Percentiles rank a stretch among this genome's conserved stretches.
phyloP scores from a whole-genome alignment of 2,113 vertebrate genomes.

The Grammomys dolichurus region DNA sequence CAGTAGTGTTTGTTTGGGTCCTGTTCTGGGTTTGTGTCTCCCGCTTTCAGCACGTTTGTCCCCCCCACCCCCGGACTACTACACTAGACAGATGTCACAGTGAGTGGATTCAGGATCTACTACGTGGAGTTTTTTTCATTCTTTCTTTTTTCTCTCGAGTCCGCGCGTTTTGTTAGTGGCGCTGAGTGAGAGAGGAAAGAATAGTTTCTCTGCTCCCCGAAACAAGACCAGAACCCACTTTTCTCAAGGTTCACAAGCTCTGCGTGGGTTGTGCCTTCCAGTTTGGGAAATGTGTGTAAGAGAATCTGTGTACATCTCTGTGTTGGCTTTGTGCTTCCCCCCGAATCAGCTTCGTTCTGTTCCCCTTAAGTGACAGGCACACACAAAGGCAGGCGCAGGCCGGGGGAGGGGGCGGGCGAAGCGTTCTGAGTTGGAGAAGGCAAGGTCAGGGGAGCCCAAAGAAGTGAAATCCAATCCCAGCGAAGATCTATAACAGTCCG shows the following conservation, averaged over 20 bases:
- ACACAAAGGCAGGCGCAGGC: slow-evolving; percentile 91
- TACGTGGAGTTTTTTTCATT: not conserved
- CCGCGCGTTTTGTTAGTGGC: slow-evolving; percentile 54
- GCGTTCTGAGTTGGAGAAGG: slow-evolving; percentile 78
- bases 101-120: not conserved
- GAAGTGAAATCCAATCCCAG: slow-evolving; percentile 83
- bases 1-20: not conserved
- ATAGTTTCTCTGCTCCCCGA: slow-evolving; percentile 55
- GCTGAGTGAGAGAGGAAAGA: slow-evolving; percentile 31
- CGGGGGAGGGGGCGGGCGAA: slow-evolving; percentile 73
- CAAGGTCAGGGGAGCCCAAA: slow-evolving; percentile 86
- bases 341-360: slow-evolving; percentile 86
- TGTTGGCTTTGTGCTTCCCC: slow-evolving; percentile 89
- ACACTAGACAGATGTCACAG: slow-evolving; percentile 28
- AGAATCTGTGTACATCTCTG: slow-evolving; percentile 77
- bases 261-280: slow-evolving; percentile 60
- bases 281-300: slow-evolving; percentile 63
- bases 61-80: not conserved
- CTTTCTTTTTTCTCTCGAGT: not conserved
- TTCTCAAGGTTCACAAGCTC: slow-evolving; percentile 2
- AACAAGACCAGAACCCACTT: slow-evolving; percentile 61
- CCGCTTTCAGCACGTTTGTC: not conserved
- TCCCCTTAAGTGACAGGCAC: slow-evolving; percentile 91
- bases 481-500: slow-evolving; percentile 59
- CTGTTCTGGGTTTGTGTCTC: not conserved